Base-by-base conservation (phyloP, 2,888 invertebrate genomes). In the Nasonia oneida region DNA sequence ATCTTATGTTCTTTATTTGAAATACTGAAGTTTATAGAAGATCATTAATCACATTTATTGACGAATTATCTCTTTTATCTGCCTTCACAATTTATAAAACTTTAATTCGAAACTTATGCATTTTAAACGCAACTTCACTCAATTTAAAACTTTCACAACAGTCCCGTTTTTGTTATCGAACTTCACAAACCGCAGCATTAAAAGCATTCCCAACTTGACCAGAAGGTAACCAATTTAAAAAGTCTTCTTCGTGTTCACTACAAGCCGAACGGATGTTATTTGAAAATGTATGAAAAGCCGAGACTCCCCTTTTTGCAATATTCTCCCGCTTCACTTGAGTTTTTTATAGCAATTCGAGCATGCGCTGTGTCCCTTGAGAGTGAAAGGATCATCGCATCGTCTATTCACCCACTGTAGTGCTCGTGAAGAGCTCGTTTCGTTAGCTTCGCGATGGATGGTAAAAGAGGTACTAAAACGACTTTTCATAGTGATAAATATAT, bases 311-410 rank as follows among this genome's bases (percentile, higher is more conserved):
- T 85, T 75, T 70, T 53, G 8, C 37, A 82, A 82, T 23, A 57
- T 75, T 33, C 78, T 85, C 67, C 78, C 61, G 53, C 84, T 73
- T 74, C n/a, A 23, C 10, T 83, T 76, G 23, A 23, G 10, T 74
- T 39, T 82, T 71, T 53, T 78, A 70, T 47, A 14, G 37, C 42
- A 85, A 42, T 18, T 75, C 29, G 86, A 83, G 83, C 86, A 83
- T 86, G 83, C 86, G 86, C 86, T n/a, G 75, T 29, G 75, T 79
- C 70, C 33, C n/a, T 6, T 74, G 61, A n/a, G 3, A 83, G 37
- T 14, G 33, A 83, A 79, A 74, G 47, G 83, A 78, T 64, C 61
- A 73, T 47, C 73, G 14, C 50, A 12, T 57, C 53, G 18, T 33
- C 1, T 29, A 33, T 78, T 70, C 29, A 61, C 15, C 18, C 8